Evolutionary conservation across 2,797 vertebrate genomes (phyloP).

Genomic region (Gastrophryne carolinensis): DNA sequence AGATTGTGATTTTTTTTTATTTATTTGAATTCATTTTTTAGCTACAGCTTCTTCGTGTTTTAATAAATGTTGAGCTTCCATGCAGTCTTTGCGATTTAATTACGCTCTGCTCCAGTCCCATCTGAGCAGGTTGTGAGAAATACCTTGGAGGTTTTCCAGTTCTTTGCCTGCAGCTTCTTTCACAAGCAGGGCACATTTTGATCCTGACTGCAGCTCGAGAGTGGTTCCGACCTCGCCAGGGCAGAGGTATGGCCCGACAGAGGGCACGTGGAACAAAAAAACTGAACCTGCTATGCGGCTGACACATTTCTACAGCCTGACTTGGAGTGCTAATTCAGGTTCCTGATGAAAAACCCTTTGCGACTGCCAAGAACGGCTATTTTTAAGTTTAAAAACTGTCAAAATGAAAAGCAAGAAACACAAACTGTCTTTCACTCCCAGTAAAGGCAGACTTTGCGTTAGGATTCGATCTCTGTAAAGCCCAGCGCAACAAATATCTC

Average conservation of each 20-base stretch:
- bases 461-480: no score
- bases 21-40: neutral
- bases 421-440: neutral
- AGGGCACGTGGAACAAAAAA: neutral
- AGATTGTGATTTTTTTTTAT: neutral
- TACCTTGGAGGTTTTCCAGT: slow-evolving; percentile 43
- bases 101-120: slow-evolving; percentile 14
- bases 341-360: neutral
- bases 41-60: neutral
- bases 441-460: no score
- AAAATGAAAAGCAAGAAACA: neutral
- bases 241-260: slow-evolving; percentile 4
- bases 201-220: neutral
- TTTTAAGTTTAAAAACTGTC: neutral
- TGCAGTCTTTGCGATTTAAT: slow-evolving; percentile 22
- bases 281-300: neutral
- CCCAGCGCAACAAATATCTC: no score
- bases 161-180: slow-evolving; percentile 35
- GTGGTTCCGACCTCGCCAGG: neutral
- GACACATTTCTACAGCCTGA: neutral
- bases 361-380: neutral
- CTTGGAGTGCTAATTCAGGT: neutral
- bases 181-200: slow-evolving; percentile 23
- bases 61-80: neutral
- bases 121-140: slow-evolving; percentile 29